Evolutionary conservation across 1,140 invertebrate species (phyloP), one percentile per base, ranked within the genome.

Genomic region (Atta texana): DNA sequence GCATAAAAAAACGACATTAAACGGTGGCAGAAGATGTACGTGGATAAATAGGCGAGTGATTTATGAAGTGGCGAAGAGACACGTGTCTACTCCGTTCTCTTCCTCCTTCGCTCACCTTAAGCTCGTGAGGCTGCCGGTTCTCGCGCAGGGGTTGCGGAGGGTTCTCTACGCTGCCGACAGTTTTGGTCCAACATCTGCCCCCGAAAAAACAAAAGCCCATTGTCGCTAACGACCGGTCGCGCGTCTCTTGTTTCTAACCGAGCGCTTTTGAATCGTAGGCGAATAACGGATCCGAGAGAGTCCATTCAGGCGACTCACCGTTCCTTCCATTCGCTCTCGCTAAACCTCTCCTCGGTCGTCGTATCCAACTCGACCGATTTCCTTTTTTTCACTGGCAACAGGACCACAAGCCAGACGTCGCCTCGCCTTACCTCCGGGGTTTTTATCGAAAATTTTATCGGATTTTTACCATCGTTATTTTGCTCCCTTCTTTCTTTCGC

Each of bases 131-230:
- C 59, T 63, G 49, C 16, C 53, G 8, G 31, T 81, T n/a, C 66
- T 85, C 55, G 53, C 75, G 53, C 85, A 80, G 68, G 89, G 88
- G 80, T 86, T 74, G 72, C 77, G 34, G 55, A 84, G 69, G 80
- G 80, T 76, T 28, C 28, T 28, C 8, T 3, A 64, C 59, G 74
- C 88, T 74, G 44, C 87, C 77, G 87, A 91, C 80, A 74, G 92
- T 93, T 92, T 88, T 92, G 91, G 92, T 91, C 93, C 92, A 95
- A 95, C 95, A 95, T 95, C 95, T 95, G 95, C 94, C 94, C 93
- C 94, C 94, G 94, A 95, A 95, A 95, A 95, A 95, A 95, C 94
- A 95, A 95, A 95, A 95, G 94, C 94, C 95, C 87, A 95, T 95
- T 95, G 95, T 95, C 93, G 93, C 93, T 95, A 95, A 95, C 94